Conservation (phyloP, 2,797 vertebrate genomes). For the Chloroceryle inda region DNA sequence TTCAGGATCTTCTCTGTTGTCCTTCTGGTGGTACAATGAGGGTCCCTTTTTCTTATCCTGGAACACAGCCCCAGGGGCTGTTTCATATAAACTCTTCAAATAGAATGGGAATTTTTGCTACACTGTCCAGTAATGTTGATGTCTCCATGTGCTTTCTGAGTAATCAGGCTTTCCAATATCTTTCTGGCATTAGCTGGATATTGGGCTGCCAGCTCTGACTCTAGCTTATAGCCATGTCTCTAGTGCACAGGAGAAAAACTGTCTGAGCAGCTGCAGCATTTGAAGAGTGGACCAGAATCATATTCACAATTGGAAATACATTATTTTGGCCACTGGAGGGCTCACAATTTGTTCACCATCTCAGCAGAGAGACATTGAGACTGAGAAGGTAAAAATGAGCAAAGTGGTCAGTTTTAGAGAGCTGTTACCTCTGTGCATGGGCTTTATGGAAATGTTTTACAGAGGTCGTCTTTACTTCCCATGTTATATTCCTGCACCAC, state of each 20-base stretch:
- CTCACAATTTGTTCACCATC: conserved; percentile 18
- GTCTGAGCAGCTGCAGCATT: not conserved
- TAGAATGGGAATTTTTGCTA: not conserved
- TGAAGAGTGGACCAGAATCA: not conserved
- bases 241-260: not conserved
- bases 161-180: not conserved
- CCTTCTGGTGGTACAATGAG: not conserved
- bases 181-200: not conserved
- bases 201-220: not conserved
- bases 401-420: not conserved
- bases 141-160: not conserved
- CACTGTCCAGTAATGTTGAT: not conserved
- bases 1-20: not conserved
- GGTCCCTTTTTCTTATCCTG: not conserved
- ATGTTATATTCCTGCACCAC: not conserved
- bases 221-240: not conserved
- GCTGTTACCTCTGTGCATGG: accelerated
- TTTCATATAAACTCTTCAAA: not conserved
- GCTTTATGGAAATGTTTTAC: not conserved
- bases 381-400: not conserved
- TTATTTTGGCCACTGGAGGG: conserved; percentile 38
- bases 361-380: not conserved
- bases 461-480: not conserved
- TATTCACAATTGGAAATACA: not conserved
- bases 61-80: not conserved